Conservation (phyloP, 2,888 invertebrate genomes). For the Chironomus tentans region DNA sequence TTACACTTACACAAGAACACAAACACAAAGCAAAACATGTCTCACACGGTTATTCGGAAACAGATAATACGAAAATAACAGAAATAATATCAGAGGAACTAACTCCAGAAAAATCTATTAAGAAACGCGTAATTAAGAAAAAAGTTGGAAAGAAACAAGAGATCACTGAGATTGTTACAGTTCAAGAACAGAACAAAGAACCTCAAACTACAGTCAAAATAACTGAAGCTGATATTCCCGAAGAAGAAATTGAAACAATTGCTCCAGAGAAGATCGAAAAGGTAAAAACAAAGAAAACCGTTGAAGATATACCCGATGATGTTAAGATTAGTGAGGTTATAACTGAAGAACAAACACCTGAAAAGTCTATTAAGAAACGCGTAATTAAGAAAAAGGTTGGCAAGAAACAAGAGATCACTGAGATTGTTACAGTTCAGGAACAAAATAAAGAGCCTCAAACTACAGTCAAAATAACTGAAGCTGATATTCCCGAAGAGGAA, state of each 20-base stretch:
- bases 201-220: slow-evolving; percentile 38
- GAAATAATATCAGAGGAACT: slow-evolving; percentile 33
- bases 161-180: slow-evolving; percentile 34
- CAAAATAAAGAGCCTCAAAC: slow-evolving; percentile 33
- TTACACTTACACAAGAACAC: background rate
- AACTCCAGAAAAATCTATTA: slow-evolving; percentile 33
- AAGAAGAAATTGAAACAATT: slow-evolving; percentile 28
- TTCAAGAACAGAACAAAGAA: slow-evolving; percentile 35
- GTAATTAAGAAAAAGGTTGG: slow-evolving; percentile 41
- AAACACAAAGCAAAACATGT: background rate
- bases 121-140: slow-evolving; percentile 42
- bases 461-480: too few relatives aligned
- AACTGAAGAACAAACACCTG: slow-evolving; percentile 38
- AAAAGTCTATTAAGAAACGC: slow-evolving; percentile 41
- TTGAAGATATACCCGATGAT: slow-evolving; percentile 25
- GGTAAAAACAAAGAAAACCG: slow-evolving; percentile 23
- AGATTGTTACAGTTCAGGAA: slow-evolving; percentile 39
- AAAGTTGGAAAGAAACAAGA: slow-evolving; percentile 41
- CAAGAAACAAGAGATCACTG: slow-evolving; percentile 38
- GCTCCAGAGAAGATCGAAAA: slow-evolving; percentile 30
- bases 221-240: slow-evolving; percentile 4
- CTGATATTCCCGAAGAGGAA: too few relatives aligned
- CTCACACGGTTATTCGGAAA: slow-evolving; percentile 32
- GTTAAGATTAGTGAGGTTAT: slow-evolving; percentile 31
- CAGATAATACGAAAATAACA: slow-evolving; percentile 34